These are phyloP conservation scores for Electrophaes corylata DNA, from an alignment of 2,888 invertebrate genomes.

Conservation along the genomic window DNA sequence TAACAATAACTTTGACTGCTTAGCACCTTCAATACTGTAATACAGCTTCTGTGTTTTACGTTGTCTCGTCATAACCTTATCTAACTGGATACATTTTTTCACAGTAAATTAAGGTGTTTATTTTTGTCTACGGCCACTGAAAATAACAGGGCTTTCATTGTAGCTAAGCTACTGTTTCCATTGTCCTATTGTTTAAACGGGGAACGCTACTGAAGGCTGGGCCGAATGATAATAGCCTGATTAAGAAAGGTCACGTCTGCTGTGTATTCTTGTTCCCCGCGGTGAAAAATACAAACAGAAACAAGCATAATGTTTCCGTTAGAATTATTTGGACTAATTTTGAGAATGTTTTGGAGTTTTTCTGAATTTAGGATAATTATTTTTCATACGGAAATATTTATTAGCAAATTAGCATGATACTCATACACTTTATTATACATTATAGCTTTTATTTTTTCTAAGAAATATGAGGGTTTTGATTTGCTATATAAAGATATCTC, in stretches of 20 bases:
- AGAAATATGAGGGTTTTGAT: no score
- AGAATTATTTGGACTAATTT: slow-evolving; percentile 36
- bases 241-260: slow-evolving; percentile 70
- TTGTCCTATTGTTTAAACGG: slow-evolving; percentile 26
- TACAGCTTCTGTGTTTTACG: background rate
- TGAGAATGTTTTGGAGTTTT: slow-evolving; percentile 19
- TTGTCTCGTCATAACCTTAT: background rate
- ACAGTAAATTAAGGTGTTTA: slow-evolving; percentile 1
- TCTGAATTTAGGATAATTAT: background rate
- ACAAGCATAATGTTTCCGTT: slow-evolving; percentile 38
- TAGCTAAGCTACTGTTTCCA: slow-evolving; percentile 23
- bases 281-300: slow-evolving; percentile 45
- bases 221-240: slow-evolving; percentile 74
- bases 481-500: no score
- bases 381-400: background rate
- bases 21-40: no score
- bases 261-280: slow-evolving; percentile 49
- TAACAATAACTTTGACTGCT: no score
- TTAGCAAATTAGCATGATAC: no score
- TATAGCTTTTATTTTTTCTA: no score
- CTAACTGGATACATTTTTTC: background rate
- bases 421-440: no score
- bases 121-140: slow-evolving; percentile 1
- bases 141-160: slow-evolving; percentile 18
- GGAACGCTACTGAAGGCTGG: slow-evolving; percentile 52